phyloP scores from a whole-genome alignment of 2,888 invertebrate species.

The Maniola hyperantus region DNA sequence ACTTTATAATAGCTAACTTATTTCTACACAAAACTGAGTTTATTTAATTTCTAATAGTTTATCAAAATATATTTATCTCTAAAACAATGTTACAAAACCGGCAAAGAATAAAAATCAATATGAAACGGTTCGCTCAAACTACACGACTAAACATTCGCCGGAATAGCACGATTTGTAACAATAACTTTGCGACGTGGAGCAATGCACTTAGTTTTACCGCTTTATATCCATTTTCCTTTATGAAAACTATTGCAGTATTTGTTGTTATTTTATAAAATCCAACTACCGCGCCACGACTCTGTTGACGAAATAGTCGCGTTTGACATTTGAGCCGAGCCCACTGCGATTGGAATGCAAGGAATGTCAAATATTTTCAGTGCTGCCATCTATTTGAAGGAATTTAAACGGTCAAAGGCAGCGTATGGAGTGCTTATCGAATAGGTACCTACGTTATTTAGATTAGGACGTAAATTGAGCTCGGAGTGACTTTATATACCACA shows the following conservation, averaged over 20 bases:
- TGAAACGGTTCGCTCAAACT: slow-evolving; percentile 65
- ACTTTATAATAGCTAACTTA: slow-evolving; percentile 38
- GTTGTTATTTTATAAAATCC: slow-evolving; percentile 80
- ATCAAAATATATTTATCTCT: slow-evolving; percentile 58
- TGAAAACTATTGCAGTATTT: slow-evolving; percentile 71
- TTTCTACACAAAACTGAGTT: slow-evolving; percentile 38
- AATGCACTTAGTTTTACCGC: slow-evolving; percentile 64
- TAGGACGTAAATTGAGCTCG: slow-evolving; percentile 18
- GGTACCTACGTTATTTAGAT: slow-evolving; percentile 34
- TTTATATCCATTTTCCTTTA: slow-evolving; percentile 73
- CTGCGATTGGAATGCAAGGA: slow-evolving; percentile 84
- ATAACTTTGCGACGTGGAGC: slow-evolving; percentile 60
- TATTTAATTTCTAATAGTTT: slow-evolving; percentile 40
- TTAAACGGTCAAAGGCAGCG: slow-evolving; percentile 64
- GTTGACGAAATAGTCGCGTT: slow-evolving; percentile 85
- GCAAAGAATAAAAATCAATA: slow-evolving; percentile 79
- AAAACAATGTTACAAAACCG: slow-evolving; percentile 71
- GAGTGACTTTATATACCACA: neutral
- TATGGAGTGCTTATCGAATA: slow-evolving; percentile 53
- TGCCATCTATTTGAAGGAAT: slow-evolving; percentile 83
- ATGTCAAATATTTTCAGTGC: slow-evolving; percentile 87
- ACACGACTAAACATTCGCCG: slow-evolving; percentile 49
- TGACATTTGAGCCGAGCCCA: slow-evolving; percentile 89
- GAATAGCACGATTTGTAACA: slow-evolving; percentile 60
- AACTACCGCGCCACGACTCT: slow-evolving; percentile 81